Conservation (phyloP, 2,113 vertebrate species). For the Dasyurus viverrinus region DNA sequence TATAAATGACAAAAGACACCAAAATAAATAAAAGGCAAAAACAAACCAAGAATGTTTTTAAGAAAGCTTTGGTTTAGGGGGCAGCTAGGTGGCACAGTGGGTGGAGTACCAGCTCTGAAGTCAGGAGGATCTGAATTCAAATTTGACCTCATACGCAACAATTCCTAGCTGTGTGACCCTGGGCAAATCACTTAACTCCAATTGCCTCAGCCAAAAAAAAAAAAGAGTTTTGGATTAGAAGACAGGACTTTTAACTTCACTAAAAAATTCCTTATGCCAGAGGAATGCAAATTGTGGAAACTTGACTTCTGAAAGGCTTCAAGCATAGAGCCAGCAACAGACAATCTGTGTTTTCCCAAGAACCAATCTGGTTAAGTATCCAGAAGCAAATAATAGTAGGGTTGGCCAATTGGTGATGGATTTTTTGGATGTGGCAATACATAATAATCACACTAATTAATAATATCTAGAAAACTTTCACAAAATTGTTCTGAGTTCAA, state of each 20-base stretch:
- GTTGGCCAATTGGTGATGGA: not conserved
- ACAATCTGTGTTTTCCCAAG: not conserved
- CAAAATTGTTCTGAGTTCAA: not conserved
- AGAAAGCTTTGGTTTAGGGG: not conserved
- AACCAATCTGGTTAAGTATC: not conserved
- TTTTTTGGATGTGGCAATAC: not conserved
- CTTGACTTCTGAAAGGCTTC: not conserved
- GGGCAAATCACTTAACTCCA: too few relatives aligned
- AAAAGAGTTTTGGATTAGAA: not conserved
- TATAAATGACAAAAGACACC: not conserved
- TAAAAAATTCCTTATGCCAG: not conserved
- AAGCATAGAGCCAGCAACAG: not conserved
- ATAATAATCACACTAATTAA: not conserved
- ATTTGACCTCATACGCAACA: too few relatives aligned
- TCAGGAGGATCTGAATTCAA: too few relatives aligned
- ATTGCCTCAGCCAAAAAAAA: too few relatives aligned
- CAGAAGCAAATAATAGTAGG: not conserved
- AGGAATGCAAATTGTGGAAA: not conserved
- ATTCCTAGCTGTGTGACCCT: too few relatives aligned
- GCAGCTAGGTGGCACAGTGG: too few relatives aligned
- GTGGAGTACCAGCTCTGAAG: too few relatives aligned
- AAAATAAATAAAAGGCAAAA: not conserved
- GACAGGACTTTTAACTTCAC: not conserved
- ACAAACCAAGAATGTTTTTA: not conserved
- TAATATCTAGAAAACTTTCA: not conserved